phyloP scores from a whole-genome alignment of 2,888 invertebrate genomes.

The Allygus modestus region DNA sequence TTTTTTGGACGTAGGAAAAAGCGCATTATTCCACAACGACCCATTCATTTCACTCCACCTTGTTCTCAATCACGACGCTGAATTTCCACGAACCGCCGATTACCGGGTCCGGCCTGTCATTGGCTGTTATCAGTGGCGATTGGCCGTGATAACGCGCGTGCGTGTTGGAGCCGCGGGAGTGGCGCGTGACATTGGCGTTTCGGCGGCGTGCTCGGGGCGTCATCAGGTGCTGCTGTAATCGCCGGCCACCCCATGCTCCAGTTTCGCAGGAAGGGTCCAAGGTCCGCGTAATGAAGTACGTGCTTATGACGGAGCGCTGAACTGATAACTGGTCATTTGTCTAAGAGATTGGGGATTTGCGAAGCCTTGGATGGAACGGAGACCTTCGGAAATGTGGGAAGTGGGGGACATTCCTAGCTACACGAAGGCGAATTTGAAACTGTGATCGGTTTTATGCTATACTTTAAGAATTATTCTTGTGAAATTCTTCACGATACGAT shows the following conservation, averaged over 20 bases:
- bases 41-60: background rate
- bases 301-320: background rate
- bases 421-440: no score
- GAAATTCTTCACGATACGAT: no score
- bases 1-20: no score
- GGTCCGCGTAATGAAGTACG: conserved; percentile 26
- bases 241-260: background rate
- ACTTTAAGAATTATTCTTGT: no score
- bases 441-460: no score
- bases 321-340: conserved; percentile 31
- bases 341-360: conserved; percentile 10
- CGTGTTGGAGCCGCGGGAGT: background rate
- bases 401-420: background rate
- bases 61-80: conserved; percentile 14
- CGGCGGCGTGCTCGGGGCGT: background rate
- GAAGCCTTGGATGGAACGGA: background rate
- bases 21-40: background rate
- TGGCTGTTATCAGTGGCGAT: background rate
- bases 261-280: conserved; percentile 14
- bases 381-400: conserved; percentile 5
- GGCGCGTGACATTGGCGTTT: conserved; percentile 44
- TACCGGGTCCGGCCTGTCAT: background rate
- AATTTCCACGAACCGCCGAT: background rate
- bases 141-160: conserved; percentile 23
- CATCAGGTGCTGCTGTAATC: conserved; percentile 42